phyloP scores from a whole-genome alignment of 2,888 invertebrate species.

The Piscicola geometra region DNA sequence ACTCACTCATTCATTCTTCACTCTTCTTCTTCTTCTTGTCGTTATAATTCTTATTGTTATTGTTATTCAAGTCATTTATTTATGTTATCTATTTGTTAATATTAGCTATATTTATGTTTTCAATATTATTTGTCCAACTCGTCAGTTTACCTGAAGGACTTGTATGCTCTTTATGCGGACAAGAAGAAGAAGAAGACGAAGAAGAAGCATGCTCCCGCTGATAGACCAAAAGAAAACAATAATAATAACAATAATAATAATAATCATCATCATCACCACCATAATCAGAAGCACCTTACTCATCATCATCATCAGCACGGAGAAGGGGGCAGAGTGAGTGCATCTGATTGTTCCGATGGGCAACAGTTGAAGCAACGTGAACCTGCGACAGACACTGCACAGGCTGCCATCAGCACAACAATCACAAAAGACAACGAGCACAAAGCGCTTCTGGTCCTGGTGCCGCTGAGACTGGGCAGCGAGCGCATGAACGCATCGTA shows the following conservation, averaged over 20 bases:
- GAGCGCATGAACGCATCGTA: conserved; percentile 80
- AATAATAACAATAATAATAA: not conserved
- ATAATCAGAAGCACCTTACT: not conserved
- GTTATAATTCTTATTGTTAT: no score
- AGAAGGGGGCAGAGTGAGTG: no score
- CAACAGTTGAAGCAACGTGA: no score
- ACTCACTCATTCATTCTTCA: no score
- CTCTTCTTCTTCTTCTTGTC: no score
- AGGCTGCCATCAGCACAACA: not conserved
- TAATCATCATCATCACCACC: not conserved
- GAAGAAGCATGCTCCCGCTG: not conserved
- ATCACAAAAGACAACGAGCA: conserved; percentile 5
- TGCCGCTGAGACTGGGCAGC: conserved; percentile 80
- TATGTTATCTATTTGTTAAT: not conserved
- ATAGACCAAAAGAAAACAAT: not conserved
- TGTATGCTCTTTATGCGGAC: not conserved
- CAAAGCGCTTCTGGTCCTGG: conserved; percentile 66
- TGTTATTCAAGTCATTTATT: not conserved
- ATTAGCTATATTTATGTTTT: not conserved
- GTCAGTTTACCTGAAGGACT: conserved; percentile 8
- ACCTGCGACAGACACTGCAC: no score
- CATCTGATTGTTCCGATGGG: no score
- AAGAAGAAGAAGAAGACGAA: not conserved
- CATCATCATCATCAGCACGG: not conserved
- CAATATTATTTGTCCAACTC: not conserved